Conservation (phyloP, 2,888 invertebrate genomes). For the Napeogenes sylphis region DNA sequence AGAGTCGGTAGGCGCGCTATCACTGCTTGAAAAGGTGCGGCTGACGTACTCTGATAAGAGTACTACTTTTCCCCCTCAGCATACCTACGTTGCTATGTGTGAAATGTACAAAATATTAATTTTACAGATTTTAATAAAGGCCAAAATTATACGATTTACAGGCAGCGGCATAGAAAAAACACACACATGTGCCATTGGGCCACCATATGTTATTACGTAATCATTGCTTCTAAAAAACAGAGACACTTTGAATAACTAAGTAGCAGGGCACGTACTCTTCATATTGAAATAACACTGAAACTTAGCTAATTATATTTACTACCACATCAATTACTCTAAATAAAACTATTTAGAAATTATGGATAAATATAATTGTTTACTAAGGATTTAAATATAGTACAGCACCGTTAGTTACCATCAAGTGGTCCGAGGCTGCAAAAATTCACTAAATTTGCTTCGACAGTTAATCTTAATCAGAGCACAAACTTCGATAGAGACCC, state of each 20-base stretch:
- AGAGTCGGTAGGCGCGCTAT: conserved; percentile 61
- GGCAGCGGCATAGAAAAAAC: conserved; percentile 44
- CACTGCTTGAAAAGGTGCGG: conserved; percentile 72
- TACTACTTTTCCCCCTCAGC: conserved; percentile 68
- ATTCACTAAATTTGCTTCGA: conserved; percentile 31
- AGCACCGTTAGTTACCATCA: conserved; percentile 30
- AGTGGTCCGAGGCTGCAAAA: conserved; percentile 18
- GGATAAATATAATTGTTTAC: conserved; percentile 9
- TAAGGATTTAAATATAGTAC: conserved; percentile 12
- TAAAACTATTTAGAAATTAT: background rate
- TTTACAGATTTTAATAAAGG: conserved; percentile 41
- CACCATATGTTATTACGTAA: conserved; percentile 71
- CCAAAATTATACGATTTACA: conserved; percentile 40
- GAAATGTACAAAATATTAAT: conserved; percentile 48
- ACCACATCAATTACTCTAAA: conserved; percentile 16
- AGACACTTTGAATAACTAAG: conserved; percentile 23
- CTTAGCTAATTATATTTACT: conserved; percentile 1
- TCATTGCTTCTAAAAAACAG: conserved; percentile 39
- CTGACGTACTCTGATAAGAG: conserved; percentile 72
- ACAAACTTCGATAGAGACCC: conserved; percentile 71
- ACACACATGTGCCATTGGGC: conserved; percentile 61
- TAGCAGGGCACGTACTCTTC: conserved; percentile 9
- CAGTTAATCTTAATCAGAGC: conserved; percentile 63
- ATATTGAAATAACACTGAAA: conserved; percentile 17
- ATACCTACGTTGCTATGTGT: conserved; percentile 53